Conservation (phyloP, 2,888 invertebrate species). For the Nesidiocoris tenuis region DNA sequence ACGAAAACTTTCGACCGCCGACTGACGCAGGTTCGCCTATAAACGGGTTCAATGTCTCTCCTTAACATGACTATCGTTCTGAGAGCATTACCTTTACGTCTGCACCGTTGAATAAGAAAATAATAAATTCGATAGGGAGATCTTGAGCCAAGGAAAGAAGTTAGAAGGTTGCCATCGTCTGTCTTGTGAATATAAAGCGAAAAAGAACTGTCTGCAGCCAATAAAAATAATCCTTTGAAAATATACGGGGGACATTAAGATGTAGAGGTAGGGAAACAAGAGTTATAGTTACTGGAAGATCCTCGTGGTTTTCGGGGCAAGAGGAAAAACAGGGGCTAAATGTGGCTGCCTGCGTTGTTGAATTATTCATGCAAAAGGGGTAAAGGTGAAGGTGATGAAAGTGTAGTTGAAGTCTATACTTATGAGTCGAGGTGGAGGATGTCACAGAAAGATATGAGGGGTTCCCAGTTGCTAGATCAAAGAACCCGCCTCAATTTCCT, state of each 20-base stretch:
- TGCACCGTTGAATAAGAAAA: slow-evolving; percentile 18
- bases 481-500: slow-evolving; percentile 32
- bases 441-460: neutral
- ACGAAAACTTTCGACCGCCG: no score
- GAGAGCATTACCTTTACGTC: neutral
- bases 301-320: slow-evolving; percentile 7
- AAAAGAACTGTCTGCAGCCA: slow-evolving; percentile 46
- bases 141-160: slow-evolving; percentile 18
- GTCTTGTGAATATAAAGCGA: slow-evolving; percentile 34
- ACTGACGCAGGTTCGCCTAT: no score
- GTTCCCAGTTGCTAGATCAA: slow-evolving; percentile 34
- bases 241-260: slow-evolving; percentile 48
- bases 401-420: neutral
- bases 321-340: slow-evolving; percentile 44
- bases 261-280: slow-evolving; percentile 45
- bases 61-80: no score
- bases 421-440: neutral
- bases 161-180: slow-evolving; percentile 25
- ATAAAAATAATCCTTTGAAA: slow-evolving; percentile 49
- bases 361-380: slow-evolving; percentile 45
- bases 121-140: slow-evolving; percentile 20
- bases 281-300: slow-evolving; percentile 41
- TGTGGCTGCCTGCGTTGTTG: slow-evolving; percentile 41
- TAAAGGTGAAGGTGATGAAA: slow-evolving; percentile 22
- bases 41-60: no score